A percentile compares a stretch with the other conserved stretches of the same genome.
These are phyloP conservation scores for Montipora efflorescens DNA, from an alignment of 64 coral and sea anemone species.

Conservation along the genomic window DNA sequence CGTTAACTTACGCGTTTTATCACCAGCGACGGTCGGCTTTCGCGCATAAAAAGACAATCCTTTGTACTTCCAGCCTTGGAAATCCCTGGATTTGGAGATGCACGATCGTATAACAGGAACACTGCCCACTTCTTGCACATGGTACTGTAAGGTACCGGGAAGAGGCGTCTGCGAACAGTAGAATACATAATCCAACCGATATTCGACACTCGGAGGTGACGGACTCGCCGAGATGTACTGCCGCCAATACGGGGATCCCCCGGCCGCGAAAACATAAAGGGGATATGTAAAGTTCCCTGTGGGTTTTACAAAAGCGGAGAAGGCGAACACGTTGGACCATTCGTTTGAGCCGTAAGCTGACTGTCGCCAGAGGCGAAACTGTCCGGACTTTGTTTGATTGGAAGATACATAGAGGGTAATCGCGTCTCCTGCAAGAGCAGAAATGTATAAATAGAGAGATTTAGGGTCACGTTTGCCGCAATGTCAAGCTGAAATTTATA, in stretches of 20 bases:
- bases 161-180: constrained; percentile 72
- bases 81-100: constrained; percentile 63
- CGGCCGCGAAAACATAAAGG: constrained; percentile 89
- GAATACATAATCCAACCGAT: constrained; percentile 95
- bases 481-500: no score
- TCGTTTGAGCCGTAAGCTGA: constrained; percentile 76
- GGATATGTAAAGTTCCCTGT: constrained; percentile 75
- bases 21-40: not conserved
- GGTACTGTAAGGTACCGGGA: constrained; percentile 63
- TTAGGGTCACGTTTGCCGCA: not conserved
- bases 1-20: constrained; percentile 22
- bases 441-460: not conserved
- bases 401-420: constrained; percentile 79
- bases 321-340: constrained; percentile 81
- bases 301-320: constrained; percentile 73
- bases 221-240: constrained; percentile 81
- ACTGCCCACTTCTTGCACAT: constrained; percentile 85
- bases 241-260: constrained; percentile 95
- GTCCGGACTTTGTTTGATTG: constrained; percentile 71
- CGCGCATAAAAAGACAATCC: constrained; percentile 82
- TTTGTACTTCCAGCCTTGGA: constrained; percentile 95
- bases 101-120: constrained; percentile 90
- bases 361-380: constrained; percentile 86
- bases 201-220: constrained; percentile 81
- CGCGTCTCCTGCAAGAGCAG: constrained; percentile 46